Evolutionary conservation across 2,113 vertebrate genomes (phyloP), one percentile per base, ranked within the genome.

Genomic region (Isurus oxyrinchus): DNA sequence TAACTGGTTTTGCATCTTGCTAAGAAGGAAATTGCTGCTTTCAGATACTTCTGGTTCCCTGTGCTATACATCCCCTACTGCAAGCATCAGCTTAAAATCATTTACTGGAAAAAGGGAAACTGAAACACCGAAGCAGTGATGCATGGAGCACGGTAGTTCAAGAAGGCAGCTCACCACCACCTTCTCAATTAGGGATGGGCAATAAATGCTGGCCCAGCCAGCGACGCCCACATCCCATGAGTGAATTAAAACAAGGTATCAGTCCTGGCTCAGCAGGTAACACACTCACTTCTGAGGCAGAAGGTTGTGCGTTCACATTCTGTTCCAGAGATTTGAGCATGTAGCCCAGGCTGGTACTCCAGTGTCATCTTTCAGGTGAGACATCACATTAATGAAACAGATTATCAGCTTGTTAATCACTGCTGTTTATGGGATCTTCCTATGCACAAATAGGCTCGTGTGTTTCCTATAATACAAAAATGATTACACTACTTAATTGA

Each of bases 1-100:
- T 91, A 91, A 91, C 88, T 91, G 55, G 88, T 59, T 91, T 59
- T 91, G 55, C 88, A 59, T 59, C 55, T 31, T 91, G 11, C 55
- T 59, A 31, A 91, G 31, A 59, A 91, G 88, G 55, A 91, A 91
- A 59, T 91, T 91, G 55, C 7, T 91, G 55, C 88, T 91, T 91
- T 59, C 53, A 55, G 87, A 25, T 31, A 4, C 25, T 16, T 53
- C 31, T 57, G 53, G 55, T n/a, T 91, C 10, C 27, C 27, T 35
- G 55, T 35, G 57, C 19, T 61, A 55, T 91, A 59, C 25, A 61
- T 59, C 11, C 49, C 55, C 19, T 11, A n/a, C 11, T 91, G 53
- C 55, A 59, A n/a, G 23, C 88, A 90, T 16, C 53, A 91, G 55
- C 55, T 91, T 31, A 90, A 35, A 49, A 27, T 90, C 10, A 13